Evolutionary conservation across 2,113 vertebrate genomes (phyloP), one percentile per base, ranked within the genome.

Genomic region (Pachypanchax playfairii): DNA sequence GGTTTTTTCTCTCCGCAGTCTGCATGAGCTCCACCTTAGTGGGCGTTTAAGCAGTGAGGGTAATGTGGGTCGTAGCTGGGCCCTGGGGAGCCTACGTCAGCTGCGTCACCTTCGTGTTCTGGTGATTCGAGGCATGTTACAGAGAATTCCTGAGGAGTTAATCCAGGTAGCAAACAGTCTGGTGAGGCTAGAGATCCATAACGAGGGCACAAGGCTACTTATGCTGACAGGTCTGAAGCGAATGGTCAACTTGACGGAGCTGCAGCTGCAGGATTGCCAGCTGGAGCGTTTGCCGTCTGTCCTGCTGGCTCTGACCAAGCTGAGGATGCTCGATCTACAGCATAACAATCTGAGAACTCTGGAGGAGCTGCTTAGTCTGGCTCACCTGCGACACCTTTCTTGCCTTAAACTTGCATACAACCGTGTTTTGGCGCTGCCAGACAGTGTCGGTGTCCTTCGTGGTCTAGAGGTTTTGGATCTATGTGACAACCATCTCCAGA

Each of bases 251-350:
- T 72, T 94, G 48, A 73, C 78, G 1, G 90, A 92, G 70, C 70
- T 94, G 39, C 76, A 78, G 56, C 82, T 94, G 44, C 85, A 83
- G 65, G 88, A 87, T 75, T 94, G 93, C 68, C 88, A 88, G 77
- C 78, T 94, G 12, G 87, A 92, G 71, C 86, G 91, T 18, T 62
- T 94, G 36, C 92, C 93, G 9, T 86, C 85, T 0, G 84, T 87
- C 9, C 51, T 93, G 21, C 67, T 88, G 36, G 61, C 77, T 3
- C 84, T 93, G 20, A 59, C 79, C 21, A 77, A 63, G 50, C 80
- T 93, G 12, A 87, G 76, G 36, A 75, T 57, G 2, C 86, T 93
- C 14, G 88, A 93, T 79, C 70, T 94, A 58, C 70, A 85, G 25
- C 74, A 87, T 21, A 94, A 93, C 38, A 75, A 83, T 41, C 39